A percentile compares a stretch with the other conserved stretches of the same genome.
Conservation (phyloP, 2,888 invertebrate genomes). For the Eumerus sabulonum region DNA sequence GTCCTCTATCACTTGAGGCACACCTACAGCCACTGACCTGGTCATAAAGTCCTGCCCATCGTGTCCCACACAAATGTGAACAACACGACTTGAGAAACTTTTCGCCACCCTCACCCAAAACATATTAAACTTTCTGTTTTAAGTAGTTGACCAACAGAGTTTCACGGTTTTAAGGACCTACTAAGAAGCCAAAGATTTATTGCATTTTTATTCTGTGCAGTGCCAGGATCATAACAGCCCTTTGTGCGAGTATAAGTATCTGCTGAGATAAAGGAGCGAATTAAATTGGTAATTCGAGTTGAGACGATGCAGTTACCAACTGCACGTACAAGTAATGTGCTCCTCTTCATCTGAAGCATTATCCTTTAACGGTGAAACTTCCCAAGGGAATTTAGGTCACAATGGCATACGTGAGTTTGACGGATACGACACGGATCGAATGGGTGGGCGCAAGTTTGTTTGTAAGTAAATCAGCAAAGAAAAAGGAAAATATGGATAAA, state of each 20-base stretch:
- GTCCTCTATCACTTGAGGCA: neutral
- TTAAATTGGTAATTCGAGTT: slow-evolving; percentile 58
- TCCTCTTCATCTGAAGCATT: slow-evolving; percentile 5
- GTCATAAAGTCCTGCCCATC: slow-evolving; percentile 32
- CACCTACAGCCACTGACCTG: slow-evolving; percentile 21
- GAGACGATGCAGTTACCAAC: slow-evolving; percentile 45
- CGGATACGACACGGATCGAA: slow-evolving; percentile 33
- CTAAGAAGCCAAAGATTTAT: slow-evolving; percentile 63
- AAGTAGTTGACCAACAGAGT: slow-evolving; percentile 62
- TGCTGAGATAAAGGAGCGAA: slow-evolving; percentile 34
- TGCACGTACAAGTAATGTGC: slow-evolving; percentile 3
- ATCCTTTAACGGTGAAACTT: slow-evolving; percentile 32
- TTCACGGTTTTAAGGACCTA: slow-evolving; percentile 63
- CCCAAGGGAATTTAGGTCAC: slow-evolving; percentile 23
- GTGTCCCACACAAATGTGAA: slow-evolving; percentile 56
- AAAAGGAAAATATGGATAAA: neutral
- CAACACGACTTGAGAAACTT: slow-evolving; percentile 32
- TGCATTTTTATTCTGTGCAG: slow-evolving; percentile 40
- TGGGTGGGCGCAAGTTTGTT: slow-evolving; percentile 36
- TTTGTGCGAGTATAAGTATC: slow-evolving; percentile 14
- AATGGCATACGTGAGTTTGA: neutral
- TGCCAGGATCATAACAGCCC: slow-evolving; percentile 18
- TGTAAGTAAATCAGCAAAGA: slow-evolving; percentile 25
- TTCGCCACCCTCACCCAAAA: slow-evolving; percentile 32
- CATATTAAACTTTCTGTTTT: slow-evolving; percentile 67